phyloP scores from a whole-genome alignment of 2,113 vertebrate genomes.

The Rhea americana region DNA sequence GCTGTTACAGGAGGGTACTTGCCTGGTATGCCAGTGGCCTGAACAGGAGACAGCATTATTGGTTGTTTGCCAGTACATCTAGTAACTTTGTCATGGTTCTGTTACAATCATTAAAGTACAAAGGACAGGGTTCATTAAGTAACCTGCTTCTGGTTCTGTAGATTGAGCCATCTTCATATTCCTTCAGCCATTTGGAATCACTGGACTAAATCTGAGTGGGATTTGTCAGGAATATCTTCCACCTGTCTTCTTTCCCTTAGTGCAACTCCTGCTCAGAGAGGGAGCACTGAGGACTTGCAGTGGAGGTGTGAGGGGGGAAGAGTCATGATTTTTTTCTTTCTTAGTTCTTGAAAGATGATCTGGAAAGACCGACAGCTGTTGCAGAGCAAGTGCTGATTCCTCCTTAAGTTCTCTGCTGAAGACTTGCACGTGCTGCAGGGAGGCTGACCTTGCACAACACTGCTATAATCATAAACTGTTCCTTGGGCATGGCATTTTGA shows the following conservation, averaged over 20 bases:
- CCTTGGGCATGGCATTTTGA: neutral
- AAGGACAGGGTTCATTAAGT: neutral
- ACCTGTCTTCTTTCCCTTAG: neutral
- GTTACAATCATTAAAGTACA: neutral
- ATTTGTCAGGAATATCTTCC: neutral
- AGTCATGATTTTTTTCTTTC: neutral
- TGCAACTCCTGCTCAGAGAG: too few relatives aligned
- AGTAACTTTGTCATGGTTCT: neutral
- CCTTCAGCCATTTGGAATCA: neutral
- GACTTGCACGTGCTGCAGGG: rapidly evolving
- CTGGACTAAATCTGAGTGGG: neutral
- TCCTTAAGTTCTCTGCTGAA: neutral
- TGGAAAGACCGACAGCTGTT: neutral
- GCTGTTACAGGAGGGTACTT: neutral
- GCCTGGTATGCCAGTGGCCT: neutral
- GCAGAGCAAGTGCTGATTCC: neutral
- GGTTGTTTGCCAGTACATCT: neutral
- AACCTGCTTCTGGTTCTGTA: neutral
- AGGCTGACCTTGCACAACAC: neutral
- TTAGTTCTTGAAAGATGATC: neutral
- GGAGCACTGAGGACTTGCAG: neutral
- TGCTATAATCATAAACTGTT: rapidly evolving
- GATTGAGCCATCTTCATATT: rapidly evolving
- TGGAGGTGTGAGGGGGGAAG: rapidly evolving
- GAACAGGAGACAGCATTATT: neutral